Evolutionary conservation across 2,888 invertebrate species (phyloP).

Genomic region (Meghimatium bilineatum): DNA sequence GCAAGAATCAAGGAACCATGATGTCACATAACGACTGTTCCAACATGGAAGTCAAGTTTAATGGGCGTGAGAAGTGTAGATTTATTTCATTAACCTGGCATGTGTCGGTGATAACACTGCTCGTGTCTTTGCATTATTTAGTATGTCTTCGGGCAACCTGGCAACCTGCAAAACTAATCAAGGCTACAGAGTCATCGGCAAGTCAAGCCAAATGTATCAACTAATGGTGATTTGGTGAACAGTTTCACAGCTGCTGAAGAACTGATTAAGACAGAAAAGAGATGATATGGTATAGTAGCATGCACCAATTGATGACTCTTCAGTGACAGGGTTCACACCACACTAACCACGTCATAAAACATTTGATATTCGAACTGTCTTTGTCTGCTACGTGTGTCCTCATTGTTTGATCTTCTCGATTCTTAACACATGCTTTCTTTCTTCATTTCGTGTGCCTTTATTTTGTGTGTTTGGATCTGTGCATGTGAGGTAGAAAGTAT

Average conservation of each 20-base stretch:
- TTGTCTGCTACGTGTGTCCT: not conserved
- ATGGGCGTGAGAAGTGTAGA: slow-evolving; percentile 15
- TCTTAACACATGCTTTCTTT: too few species aligned
- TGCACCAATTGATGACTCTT: not conserved
- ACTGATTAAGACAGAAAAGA: not conserved
- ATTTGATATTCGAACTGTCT: not conserved
- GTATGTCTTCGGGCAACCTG: not conserved
- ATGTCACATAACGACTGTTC: slow-evolving; percentile 1
- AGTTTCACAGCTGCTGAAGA: not conserved
- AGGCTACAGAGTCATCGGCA: not conserved
- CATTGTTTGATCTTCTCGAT: not conserved
- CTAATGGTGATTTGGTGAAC: not conserved
- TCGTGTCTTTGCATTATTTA: slow-evolving; percentile 23
- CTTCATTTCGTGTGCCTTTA: not conserved
- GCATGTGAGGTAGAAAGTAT: too few species aligned
- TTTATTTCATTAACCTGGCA: slow-evolving; percentile 24
- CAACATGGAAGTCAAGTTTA: not conserved
- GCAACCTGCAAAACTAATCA: slow-evolving; percentile 12
- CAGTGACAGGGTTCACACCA: not conserved
- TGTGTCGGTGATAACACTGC: not conserved
- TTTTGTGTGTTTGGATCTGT: not conserved
- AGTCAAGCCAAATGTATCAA: slow-evolving; percentile 18
- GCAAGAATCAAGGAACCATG: not conserved
- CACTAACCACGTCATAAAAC: not conserved
- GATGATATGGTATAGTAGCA: not conserved